phyloP scores from a whole-genome alignment of 2,888 invertebrate species.

The Xestoiulus laeticollis region DNA sequence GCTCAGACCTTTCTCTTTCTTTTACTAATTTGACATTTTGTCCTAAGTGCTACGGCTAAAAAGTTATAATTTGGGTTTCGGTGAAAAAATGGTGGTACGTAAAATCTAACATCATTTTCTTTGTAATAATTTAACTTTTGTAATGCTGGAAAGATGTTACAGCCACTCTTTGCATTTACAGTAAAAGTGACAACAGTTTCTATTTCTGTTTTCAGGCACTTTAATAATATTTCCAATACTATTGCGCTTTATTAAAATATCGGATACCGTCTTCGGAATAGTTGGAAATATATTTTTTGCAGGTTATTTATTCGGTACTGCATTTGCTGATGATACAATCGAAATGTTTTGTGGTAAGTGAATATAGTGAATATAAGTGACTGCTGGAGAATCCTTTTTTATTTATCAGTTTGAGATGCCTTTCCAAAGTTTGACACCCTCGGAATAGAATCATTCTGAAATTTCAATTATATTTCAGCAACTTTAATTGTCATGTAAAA shows the following conservation, averaged over 20 bases:
- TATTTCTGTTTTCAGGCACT: background rate
- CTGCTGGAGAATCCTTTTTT: background rate
- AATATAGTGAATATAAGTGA: background rate
- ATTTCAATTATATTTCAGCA: background rate
- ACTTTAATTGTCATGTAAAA: background rate
- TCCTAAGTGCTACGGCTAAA: no score
- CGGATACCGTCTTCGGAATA: background rate
- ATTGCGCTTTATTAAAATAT: background rate
- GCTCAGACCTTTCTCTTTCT: no score
- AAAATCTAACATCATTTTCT: no score
- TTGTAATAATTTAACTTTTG: no score
- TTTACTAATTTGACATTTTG: no score
- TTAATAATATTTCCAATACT: background rate
- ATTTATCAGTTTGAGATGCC: no score
- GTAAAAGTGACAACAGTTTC: background rate
- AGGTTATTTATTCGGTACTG: background rate
- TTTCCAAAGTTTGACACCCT: no score
- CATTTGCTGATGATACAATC: conserved; percentile 3
- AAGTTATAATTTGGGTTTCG: no score
- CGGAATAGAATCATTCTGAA: background rate
- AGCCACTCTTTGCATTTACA: no score
- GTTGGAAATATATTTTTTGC: background rate
- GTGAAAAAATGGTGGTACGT: no score
- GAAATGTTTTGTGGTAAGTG: background rate
- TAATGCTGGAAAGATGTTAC: no score